Evolutionary conservation across 1,140 invertebrate species (phyloP).

Genomic region (Polyergus mexicanus): DNA sequence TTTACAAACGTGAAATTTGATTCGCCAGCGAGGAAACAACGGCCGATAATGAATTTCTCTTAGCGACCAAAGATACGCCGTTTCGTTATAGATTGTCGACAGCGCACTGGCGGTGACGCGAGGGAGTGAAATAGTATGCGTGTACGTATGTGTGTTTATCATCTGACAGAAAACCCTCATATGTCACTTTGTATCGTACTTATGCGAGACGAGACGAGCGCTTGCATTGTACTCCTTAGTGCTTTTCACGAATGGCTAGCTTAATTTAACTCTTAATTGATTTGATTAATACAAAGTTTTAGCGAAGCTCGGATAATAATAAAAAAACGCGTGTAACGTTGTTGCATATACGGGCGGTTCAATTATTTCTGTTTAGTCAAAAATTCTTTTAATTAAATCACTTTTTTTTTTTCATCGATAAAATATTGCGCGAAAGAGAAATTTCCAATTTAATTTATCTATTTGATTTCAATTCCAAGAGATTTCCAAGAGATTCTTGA

Average conservation of each 20-base stretch:
- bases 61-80: slow-evolving; percentile 65
- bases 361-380: no score
- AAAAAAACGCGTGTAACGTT: slow-evolving; percentile 39
- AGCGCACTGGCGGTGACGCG: neutral
- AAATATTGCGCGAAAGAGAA: no score
- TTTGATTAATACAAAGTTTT: slow-evolving; percentile 42
- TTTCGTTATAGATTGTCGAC: slow-evolving; percentile 71
- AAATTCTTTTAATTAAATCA: no score
- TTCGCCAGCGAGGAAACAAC: slow-evolving; percentile 74
- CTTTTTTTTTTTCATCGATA: no score
- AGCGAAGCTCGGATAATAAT: slow-evolving; percentile 1
- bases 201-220: neutral
- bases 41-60: slow-evolving; percentile 74
- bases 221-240: neutral
- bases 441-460: no score
- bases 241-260: slow-evolving; percentile 36
- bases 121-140: neutral
- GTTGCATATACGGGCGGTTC: neutral
- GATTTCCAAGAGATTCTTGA: neutral
- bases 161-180: slow-evolving; percentile 11
- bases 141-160: no score
- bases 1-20: slow-evolving; percentile 79
- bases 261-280: slow-evolving; percentile 45
- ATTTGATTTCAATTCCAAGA: neutral
- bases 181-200: neutral